phyloP scores from a whole-genome alignment of 2,888 invertebrate species.

The Willowsia nigromaculata region DNA sequence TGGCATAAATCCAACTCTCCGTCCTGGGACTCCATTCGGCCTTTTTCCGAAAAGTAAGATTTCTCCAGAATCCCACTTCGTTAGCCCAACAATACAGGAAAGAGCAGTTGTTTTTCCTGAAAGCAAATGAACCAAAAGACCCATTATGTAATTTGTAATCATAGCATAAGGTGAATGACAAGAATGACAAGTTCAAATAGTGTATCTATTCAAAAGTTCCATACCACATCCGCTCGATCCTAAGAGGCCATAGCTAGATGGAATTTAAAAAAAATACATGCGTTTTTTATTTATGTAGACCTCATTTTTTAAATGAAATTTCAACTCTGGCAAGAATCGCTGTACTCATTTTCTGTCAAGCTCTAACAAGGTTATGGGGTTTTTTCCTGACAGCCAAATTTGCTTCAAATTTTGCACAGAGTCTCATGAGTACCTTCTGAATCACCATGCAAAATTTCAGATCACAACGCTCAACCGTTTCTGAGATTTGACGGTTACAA shows the following conservation, averaged over 20 bases:
- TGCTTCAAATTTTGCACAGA: too few relatives aligned
- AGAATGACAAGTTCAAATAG: too few relatives aligned
- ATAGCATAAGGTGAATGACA: too few relatives aligned
- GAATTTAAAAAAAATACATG: neutral
- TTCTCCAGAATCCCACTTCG: slow-evolving; percentile 80
- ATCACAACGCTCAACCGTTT: too few relatives aligned
- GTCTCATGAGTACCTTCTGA: neutral
- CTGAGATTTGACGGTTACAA: too few relatives aligned
- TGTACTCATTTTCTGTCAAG: too few relatives aligned
- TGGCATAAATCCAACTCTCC: slow-evolving; percentile 82
- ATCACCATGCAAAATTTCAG: neutral
- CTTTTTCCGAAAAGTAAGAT: slow-evolving; percentile 80
- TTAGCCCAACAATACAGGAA: slow-evolving; percentile 79
- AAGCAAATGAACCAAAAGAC: too few relatives aligned
- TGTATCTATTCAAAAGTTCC: too few relatives aligned
- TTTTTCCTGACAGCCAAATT: too few relatives aligned
- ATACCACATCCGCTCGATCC: slow-evolving; percentile 37
- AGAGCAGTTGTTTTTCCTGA: slow-evolving; percentile 80
- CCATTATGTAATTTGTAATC: too few relatives aligned
- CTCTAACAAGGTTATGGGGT: too few relatives aligned
- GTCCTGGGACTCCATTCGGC: slow-evolving; percentile 81
- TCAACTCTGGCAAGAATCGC: neutral
- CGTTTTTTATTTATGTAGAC: neutral
- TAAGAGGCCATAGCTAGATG: slow-evolving; percentile 17
- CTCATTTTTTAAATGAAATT: neutral